Evolutionary conservation across 2,113 vertebrate genomes (phyloP), one percentile per base, ranked within the genome.

Genomic region (Lamprologus tigripictilis): DNA sequence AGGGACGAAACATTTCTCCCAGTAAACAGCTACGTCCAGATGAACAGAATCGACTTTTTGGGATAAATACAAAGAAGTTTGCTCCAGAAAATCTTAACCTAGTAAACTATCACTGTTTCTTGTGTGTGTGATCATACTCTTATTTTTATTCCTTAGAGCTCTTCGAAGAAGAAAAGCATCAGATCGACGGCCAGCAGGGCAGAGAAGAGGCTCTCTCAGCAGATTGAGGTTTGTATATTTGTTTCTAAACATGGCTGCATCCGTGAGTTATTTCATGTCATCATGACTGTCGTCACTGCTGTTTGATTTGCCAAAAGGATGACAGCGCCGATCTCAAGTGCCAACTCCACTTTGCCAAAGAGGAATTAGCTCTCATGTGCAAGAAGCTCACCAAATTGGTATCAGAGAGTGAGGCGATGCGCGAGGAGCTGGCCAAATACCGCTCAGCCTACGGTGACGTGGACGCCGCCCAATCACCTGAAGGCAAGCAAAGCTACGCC

Each of bases 291-390:
- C 2, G 2, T 47, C 57, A 33, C 45, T 80, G 9, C 82, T 51
- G 8, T 86, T 33, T 71, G 80, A 19, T 89, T 85, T 88, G 7
- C 63, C 58, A 7, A 54, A 93, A 99, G 98, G 99, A 99, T 93
- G 99, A 99, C 96, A 98, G 96, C 0, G 95, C 97, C 0, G 99
- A 99, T 91, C 96, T 99, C 45, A 98, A 97, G 95, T 99, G 98
- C 95, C 99, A 99, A 91, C 96, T 99, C 83, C 98, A 99, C 94
- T 99, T 99, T 80, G 98, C 98, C 73, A 99, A 99, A 96, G 98
- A 99, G 87, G 99, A 99, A 93, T 98, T 98, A 0, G 96, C 98
- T 23, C 97, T 99, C 88, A 99, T 99, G 98, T 99, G 98, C 95
- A 99, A 99, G 96, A 99, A 99, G 96, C 97, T 99, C 91, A 97